Evolutionary conservation across 2,113 vertebrate species (phyloP).

Genomic region (Sander vitreus): DNA sequence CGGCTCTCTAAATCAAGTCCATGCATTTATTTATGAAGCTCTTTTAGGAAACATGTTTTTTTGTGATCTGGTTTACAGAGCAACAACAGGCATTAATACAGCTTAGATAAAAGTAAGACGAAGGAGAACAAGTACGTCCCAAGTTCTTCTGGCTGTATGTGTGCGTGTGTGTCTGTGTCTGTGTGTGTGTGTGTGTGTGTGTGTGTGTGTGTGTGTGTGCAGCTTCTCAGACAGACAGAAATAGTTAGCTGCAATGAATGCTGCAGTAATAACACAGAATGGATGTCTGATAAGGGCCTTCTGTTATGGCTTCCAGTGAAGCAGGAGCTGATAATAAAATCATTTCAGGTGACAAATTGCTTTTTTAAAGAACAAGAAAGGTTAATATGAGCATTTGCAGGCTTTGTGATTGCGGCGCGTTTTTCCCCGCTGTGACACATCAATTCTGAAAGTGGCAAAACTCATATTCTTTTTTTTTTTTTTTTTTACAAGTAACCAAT

Average conservation of each 20-base stretch:
- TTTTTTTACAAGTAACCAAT: constrained; percentile 50
- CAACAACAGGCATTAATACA: constrained; percentile 14
- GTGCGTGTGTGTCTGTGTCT: neutral
- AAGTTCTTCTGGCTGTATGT: neutral
- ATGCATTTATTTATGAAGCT: constrained; percentile 29
- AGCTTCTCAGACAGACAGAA: constrained; percentile 18
- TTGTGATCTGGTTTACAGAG: neutral
- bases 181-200: neutral
- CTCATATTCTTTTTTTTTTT: neutral
- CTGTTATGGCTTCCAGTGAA: constrained; percentile 47
- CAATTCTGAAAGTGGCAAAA: constrained; percentile 61
- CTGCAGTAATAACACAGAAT: constrained; percentile 39
- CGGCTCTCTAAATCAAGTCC: neutral
- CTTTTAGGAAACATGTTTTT: neutral
- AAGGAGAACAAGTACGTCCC: neutral
- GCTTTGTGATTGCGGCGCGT: constrained; percentile 4
- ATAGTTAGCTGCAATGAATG: constrained; percentile 13
- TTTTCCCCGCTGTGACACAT: constrained; percentile 17
- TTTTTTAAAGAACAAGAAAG: constrained; percentile 65
- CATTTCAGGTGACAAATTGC: constrained; percentile 63
- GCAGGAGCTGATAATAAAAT: constrained; percentile 65
- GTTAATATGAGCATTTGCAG: constrained; percentile 63
- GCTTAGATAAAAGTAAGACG: constrained; percentile 14
- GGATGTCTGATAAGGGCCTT: constrained; percentile 65
- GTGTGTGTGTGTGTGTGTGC: neutral